A percentile compares a stretch with the other conserved stretches of the same genome.
Conservation (phyloP, 2,888 invertebrate species). For the Dorcus parallelipipedus region DNA sequence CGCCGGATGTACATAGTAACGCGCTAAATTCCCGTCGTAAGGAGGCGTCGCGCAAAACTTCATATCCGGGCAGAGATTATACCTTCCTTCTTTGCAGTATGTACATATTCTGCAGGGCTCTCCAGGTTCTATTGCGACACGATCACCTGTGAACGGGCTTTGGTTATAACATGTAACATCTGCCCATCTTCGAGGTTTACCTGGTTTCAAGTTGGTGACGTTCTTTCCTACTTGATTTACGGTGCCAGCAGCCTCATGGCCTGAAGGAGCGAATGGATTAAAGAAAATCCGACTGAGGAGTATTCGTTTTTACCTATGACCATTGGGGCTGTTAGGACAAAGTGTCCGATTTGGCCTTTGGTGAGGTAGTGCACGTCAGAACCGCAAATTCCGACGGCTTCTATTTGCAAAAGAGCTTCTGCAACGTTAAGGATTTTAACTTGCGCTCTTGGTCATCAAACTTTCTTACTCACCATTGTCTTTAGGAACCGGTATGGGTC, state of each 20-base stretch:
- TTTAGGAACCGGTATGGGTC: conserved; percentile 71
- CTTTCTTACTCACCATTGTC: conserved; percentile 61
- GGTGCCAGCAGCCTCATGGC: conserved; percentile 87
- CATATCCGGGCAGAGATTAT: conserved; percentile 88
- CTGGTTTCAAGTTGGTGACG: conserved; percentile 64
- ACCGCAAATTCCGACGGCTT: conserved; percentile 93
- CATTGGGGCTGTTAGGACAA: conserved; percentile 85
- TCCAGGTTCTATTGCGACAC: conserved; percentile 94
- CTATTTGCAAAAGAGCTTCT: conserved; percentile 88
- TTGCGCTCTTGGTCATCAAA: not conserved
- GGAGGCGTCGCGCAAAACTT: conserved; percentile 94
- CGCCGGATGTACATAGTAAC: conserved; percentile 86
- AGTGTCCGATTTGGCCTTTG: conserved; percentile 81
- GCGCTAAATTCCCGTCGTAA: conserved; percentile 79
- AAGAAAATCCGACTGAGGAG: no score
- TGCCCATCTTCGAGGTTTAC: conserved; percentile 36
- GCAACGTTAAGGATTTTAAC: conserved; percentile 22
- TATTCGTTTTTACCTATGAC: conserved; percentile 64
- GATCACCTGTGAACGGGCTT: conserved; percentile 63
- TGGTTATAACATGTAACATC: not conserved
- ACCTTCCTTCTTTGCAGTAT: conserved; percentile 83
- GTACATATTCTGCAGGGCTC: conserved; percentile 81
- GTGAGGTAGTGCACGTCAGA: conserved; percentile 92
- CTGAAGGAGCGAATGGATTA: conserved; percentile 55
- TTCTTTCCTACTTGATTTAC: conserved; percentile 71